Evolutionary conservation across 2,113 vertebrate genomes (phyloP).

Genomic region (Lasiurus cinereus): DNA sequence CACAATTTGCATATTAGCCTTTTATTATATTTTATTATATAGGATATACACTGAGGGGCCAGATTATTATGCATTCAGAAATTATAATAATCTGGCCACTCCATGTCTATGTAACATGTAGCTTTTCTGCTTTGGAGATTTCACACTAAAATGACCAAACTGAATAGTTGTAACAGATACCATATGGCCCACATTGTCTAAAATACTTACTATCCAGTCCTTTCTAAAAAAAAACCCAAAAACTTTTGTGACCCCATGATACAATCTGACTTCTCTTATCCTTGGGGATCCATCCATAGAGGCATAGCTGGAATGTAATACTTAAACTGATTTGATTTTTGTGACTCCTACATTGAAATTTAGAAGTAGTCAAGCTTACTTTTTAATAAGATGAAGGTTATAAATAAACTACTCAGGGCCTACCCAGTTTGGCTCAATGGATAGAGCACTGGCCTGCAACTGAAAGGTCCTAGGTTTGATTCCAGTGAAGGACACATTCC

Average conservation of each 20-base stretch:
- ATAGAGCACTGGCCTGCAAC: too few relatives aligned
- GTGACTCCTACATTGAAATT: not conserved
- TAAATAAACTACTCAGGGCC: not conserved
- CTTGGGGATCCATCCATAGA: not conserved
- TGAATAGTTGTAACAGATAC: not conserved
- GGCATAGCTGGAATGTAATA: not conserved
- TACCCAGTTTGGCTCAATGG: too few relatives aligned
- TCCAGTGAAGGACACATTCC: too few relatives aligned
- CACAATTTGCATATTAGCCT: too few relatives aligned
- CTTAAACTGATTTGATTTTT: slow-evolving; percentile 32
- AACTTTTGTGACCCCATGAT: not conserved
- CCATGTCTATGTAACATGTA: not conserved
- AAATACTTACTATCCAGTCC: not conserved
- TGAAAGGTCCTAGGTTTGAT: too few relatives aligned
- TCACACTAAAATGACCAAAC: not conserved
- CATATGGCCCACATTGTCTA: not conserved
- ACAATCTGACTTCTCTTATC: not conserved
- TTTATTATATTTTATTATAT: too few relatives aligned
- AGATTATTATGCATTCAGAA: too few relatives aligned
- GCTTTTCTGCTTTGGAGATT: not conserved
- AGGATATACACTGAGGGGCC: too few relatives aligned
- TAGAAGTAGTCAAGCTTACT: not conserved
- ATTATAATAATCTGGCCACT: too few relatives aligned
- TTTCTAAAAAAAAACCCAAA: not conserved
- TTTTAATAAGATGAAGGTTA: not conserved